Evolutionary conservation across 2,113 vertebrate genomes (phyloP), one percentile per base, ranked within the genome.

Genomic region (Galemys pyrenaicus): DNA sequence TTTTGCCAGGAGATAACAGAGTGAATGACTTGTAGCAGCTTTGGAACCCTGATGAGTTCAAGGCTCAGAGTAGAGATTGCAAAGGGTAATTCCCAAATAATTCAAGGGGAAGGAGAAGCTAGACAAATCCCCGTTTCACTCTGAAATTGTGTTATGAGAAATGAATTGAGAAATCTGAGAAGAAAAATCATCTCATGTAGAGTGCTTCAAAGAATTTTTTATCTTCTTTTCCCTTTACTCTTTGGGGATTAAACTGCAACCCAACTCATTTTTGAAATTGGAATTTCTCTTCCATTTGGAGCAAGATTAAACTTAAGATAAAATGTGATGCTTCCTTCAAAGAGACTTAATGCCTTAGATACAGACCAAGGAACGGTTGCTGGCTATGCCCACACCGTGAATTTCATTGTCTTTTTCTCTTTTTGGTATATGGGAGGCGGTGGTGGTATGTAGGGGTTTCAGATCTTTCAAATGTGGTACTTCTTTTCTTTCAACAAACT

Each of bases 301-400:
- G 9, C 32, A 56, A 86, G n/a, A 93, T 88, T 89, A 81, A 95
- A 51, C 12, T 11, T 54, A 78, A 51, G 49, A 85, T 96, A 96
- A 83, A 94, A 80, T 70, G 24, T 37, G 35, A 20, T 58, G 26
- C 5, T 87, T 62, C 37, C 15, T 73, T 87, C 37, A 54, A 84
- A 87, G 35, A 89, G 12, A 54, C 8, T 26, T 74, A 35, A 82
- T 90, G 6, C 56, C 46, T 89, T 79, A 30, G 44, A 58, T 17
- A 30, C 7, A 60, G n/a, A 4, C 19, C 28, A 80, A 37, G 16
- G 12, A 58, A 87, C 10, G 20, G 16, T 71, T 44, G 6, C 28
- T n/a, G 16, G 7, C 4, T 11, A 32, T 24, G 20, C 2, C 1
- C 24, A 15, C 37, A 7, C 6, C n/a, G 19, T 24, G n/a, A 4